Conservation (phyloP, 2,888 invertebrate species). For the Ypsolopha sequella region DNA sequence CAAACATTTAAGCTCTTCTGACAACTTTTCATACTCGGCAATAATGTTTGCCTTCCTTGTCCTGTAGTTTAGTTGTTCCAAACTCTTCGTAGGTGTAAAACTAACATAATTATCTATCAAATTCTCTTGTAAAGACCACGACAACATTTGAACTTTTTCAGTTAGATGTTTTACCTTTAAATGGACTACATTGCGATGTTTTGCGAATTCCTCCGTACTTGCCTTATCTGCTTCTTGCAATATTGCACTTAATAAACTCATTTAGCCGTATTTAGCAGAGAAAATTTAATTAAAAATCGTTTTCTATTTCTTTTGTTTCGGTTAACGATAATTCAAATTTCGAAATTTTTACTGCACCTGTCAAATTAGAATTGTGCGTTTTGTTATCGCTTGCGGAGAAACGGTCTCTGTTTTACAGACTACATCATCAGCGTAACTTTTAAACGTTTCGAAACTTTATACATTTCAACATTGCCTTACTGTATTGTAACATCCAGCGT, state of each 20-base stretch:
- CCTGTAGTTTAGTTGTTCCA: conserved; percentile 52
- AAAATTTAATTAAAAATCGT: too few relatives aligned
- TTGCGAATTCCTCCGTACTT: conserved; percentile 37
- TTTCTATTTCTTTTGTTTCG: conserved; percentile 13
- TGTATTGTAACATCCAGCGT: too few relatives aligned
- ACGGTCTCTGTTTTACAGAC: too few relatives aligned
- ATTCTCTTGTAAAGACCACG: conserved; percentile 52
- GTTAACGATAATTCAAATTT: conserved; percentile 12
- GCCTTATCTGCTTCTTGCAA: conserved; percentile 46
- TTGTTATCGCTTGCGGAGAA: too few relatives aligned
- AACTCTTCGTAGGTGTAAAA: conserved; percentile 45
- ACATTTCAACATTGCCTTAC: too few relatives aligned
- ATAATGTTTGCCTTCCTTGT: conserved; percentile 43
- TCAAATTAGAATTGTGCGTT: too few relatives aligned
- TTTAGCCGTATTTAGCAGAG: conserved; percentile 13
- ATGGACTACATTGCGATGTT: conserved; percentile 35
- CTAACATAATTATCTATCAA: conserved; percentile 45
- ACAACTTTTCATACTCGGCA: conserved; percentile 27
- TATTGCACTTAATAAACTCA: conserved; percentile 53
- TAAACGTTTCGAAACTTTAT: too few relatives aligned
- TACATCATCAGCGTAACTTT: too few relatives aligned
- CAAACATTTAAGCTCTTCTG: conserved; percentile 24
- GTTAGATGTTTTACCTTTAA: conserved; percentile 38
- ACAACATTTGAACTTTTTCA: conserved; percentile 47
- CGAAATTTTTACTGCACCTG: not conserved